Conservation (phyloP, 1,140 invertebrate genomes). For the Lordiphosa mommai region DNA sequence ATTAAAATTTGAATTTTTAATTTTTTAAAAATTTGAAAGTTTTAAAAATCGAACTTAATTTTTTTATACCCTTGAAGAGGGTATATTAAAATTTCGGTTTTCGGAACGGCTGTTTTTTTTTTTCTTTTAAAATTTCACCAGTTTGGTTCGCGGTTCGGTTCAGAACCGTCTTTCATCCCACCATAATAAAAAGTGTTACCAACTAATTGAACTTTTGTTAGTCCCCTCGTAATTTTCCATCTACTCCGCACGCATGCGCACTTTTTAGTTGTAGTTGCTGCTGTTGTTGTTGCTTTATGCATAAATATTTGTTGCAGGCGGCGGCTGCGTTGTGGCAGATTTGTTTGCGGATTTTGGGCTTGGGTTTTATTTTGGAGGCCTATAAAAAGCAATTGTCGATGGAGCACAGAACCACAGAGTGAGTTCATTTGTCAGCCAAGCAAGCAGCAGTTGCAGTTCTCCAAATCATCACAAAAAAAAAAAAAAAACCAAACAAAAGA, state of each 20-base stretch:
- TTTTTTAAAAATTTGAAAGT: too few relatives aligned
- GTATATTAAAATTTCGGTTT: too few relatives aligned
- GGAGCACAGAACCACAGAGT: conserved; percentile 72
- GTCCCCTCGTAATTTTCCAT: conserved; percentile 12
- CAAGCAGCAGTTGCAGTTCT: conserved; percentile 33
- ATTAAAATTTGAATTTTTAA: too few relatives aligned
- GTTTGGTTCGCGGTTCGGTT: too few relatives aligned
- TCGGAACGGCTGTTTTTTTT: too few relatives aligned
- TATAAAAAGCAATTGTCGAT: conserved; percentile 77
- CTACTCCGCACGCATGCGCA: conserved; percentile 57
- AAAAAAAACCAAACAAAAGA: conserved; percentile 3
- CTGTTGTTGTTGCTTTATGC: conserved; percentile 56
- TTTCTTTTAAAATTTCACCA: too few relatives aligned
- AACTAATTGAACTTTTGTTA: too few relatives aligned
- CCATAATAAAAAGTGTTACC: too few relatives aligned
- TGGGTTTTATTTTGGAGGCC: conserved; percentile 32
- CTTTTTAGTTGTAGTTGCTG: conserved; percentile 59
- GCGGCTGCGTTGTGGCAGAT: conserved; percentile 30
- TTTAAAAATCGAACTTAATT: too few relatives aligned
- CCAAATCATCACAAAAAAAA: conserved; percentile 4
- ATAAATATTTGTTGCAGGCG: conserved; percentile 73
- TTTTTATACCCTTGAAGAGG: too few relatives aligned
- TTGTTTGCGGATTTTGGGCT: conserved; percentile 51
- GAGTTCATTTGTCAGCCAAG: conserved; percentile 75
- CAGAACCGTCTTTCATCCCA: too few relatives aligned